phyloP scores from a whole-genome alignment of 2,888 invertebrate genomes.

The Branchipolynoe longqiensis region DNA sequence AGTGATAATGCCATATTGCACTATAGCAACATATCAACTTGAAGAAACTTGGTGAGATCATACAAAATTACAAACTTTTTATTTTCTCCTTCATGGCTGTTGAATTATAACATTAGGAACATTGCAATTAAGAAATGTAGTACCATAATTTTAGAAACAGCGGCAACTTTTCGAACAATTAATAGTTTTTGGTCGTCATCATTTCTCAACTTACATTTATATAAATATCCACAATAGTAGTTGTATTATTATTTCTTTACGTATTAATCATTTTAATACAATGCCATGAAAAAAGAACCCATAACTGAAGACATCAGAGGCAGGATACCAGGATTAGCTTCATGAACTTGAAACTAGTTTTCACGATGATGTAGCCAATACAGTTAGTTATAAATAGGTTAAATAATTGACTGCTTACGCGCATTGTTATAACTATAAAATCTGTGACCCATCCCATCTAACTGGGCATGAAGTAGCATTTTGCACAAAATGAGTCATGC shows the following conservation, averaged over 20 bases:
- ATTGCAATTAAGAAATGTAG: neutral
- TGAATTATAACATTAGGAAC: neutral
- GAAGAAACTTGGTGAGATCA: neutral
- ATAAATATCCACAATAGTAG: neutral
- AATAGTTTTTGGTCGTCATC: neutral
- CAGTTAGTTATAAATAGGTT: no score
- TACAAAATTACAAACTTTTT: conserved; percentile 11
- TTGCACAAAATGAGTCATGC: no score
- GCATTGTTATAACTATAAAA: no score
- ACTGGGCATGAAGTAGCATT: no score
- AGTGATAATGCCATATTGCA: no score
- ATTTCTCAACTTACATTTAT: neutral
- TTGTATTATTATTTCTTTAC: neutral
- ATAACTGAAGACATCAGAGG: neutral
- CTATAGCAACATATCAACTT: neutral
- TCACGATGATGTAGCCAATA: no score
- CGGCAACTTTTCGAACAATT: neutral
- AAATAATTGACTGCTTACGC: no score
- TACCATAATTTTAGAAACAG: neutral
- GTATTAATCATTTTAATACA: neutral
- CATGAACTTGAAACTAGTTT: neutral
- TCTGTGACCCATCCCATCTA: no score
- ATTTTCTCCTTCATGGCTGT: neutral
- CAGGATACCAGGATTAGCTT: neutral
- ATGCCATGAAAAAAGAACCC: neutral